Base-by-base conservation (phyloP, 2,888 invertebrate genomes). In the Augochlorella aurata region DNA sequence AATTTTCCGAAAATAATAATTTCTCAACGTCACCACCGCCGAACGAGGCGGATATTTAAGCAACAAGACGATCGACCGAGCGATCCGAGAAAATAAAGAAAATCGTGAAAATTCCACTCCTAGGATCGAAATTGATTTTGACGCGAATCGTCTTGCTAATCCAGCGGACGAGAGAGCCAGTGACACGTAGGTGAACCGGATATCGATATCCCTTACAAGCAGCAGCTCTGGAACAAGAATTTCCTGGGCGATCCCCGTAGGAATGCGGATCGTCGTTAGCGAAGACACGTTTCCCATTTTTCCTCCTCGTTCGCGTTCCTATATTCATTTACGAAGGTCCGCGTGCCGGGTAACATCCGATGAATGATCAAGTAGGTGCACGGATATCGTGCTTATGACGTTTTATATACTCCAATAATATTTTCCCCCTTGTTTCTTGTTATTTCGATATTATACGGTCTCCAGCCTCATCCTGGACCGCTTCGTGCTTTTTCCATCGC, bases 181-280 rank as follows among this genome's bases (percentile, higher is more conserved):
- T 81, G 88, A 81, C 83, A 87, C 85, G 84, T 83, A 85, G 84
- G 79, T 89, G 85, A 88, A 88, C 85, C 89, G 87, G 82, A 85
- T 81, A 83, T 87, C 81, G 81, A 77, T 88, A 79, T 85, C 83
- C 83, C 81, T 85, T 83, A 70, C 77, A 75, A 69, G 71, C 76
- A 69, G 73, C 68, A 68, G 66, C 69, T 73, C 70, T 73, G 61
- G 71, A 86, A 83, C 77, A 85, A 79, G 89, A 89, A 87, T 88
- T 89, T 89, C 89, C 86, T 80, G 83, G 79, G 76, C 83, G 84
- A 87, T 83, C 87, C 85, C 89, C 76, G 70, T 81, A 89, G 81
- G 88, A 89, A 88, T 89, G 88, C 81, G 83, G 89, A 87, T 85
- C 83, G 84, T 89, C 85, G 83, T 88, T 87, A 88, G 86, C 87